These are phyloP conservation scores for Caenorhabditis briggsae DNA, from an alignment of 1,140 invertebrate species.

Conservation along the genomic window DNA sequence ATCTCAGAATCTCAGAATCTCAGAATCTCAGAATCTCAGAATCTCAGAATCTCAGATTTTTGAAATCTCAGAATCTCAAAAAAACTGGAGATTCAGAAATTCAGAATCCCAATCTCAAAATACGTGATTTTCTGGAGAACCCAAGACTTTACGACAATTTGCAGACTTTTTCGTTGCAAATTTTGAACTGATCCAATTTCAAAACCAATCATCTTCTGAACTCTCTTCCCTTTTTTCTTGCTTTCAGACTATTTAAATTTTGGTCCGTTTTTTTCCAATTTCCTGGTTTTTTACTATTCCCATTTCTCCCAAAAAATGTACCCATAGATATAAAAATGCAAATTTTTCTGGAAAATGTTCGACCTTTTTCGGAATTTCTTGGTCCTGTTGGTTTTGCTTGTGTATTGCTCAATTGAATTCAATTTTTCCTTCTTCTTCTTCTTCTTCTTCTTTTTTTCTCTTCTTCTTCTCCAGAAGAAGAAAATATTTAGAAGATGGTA, in stretches of 20 bases:
- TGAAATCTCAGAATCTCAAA: no score
- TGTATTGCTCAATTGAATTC: conserved; percentile 35
- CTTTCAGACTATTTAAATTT: not conserved
- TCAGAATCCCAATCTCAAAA: no score
- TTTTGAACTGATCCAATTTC: not conserved
- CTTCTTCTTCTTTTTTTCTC: not conserved
- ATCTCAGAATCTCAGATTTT: no score
- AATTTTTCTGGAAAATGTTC: not conserved
- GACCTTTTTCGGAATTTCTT: conserved; percentile 1
- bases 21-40: no score
- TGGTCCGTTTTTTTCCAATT: not conserved
- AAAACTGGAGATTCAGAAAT: no score
- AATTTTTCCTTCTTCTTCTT: not conserved
- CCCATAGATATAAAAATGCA: no score
- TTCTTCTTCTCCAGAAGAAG: not conserved
- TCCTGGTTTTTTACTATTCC: not conserved
- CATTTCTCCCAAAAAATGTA: not conserved
- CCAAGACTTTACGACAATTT: no score
- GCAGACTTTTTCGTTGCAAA: no score
- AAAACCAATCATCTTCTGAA: conserved; percentile 19
- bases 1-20: no score
- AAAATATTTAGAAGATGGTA: not conserved
- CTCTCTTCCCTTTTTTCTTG: not conserved
- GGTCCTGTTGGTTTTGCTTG: not conserved
- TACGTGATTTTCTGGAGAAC: no score